A percentile compares a stretch with the other conserved stretches of the same genome.
These are phyloP conservation scores for Mobula hypostoma DNA, from an alignment of 2,113 vertebrate genomes.

Conservation along the genomic window DNA sequence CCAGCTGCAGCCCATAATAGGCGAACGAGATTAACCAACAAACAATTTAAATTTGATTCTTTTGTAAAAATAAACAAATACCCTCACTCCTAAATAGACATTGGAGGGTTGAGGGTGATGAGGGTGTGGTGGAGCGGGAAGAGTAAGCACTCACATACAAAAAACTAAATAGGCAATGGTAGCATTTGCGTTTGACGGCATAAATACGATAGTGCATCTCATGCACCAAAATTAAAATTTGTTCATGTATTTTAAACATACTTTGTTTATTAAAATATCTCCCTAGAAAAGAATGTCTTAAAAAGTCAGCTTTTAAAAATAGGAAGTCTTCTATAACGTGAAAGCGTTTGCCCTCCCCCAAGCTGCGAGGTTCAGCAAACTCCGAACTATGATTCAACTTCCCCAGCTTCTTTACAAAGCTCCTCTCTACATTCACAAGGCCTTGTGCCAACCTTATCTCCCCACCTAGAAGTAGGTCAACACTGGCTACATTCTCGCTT, in stretches of 20 bases:
- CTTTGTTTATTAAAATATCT: neutral
- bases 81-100: neutral
- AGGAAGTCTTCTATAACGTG: neutral
- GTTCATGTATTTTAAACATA: neutral
- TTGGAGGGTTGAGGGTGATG: neutral
- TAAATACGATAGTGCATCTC: too few species aligned
- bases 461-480: neutral
- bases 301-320: too few species aligned
- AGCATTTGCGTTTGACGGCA: neutral
- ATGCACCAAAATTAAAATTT: neutral
- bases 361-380: neutral
- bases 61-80: neutral
- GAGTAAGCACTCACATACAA: neutral
- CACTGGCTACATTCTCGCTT: neutral
- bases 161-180: neutral
- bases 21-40: neutral
- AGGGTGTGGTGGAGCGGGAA: neutral
- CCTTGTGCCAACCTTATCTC: neutral
- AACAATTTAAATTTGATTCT: conserved; percentile 8
- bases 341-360: neutral
- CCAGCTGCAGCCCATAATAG: conserved; percentile 70
- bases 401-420: neutral
- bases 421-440: neutral
- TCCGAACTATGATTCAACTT: neutral
- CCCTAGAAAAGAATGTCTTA: neutral